These are phyloP conservation scores for Diadromus collaris DNA, from an alignment of 2,888 invertebrate genomes.

Conservation along the genomic window DNA sequence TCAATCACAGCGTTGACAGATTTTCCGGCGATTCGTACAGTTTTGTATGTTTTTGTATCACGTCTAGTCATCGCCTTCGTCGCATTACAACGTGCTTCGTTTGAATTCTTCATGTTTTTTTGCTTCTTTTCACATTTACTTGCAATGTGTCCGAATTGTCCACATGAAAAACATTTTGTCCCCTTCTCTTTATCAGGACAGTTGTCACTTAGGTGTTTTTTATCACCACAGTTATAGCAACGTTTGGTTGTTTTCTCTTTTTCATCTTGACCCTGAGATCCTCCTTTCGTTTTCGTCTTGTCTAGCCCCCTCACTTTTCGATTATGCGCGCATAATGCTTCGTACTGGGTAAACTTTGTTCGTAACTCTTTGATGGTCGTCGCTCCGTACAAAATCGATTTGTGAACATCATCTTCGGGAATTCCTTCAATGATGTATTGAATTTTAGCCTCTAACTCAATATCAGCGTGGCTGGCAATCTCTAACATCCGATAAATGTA, in stretches of 20 bases:
- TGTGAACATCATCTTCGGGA: background rate
- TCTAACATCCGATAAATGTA: constrained; percentile 3
- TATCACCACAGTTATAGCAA: constrained; percentile 35
- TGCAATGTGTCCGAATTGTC: constrained; percentile 45
- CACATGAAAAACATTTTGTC: constrained; percentile 46
- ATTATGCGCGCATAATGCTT: background rate
- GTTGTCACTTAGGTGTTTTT: constrained; percentile 29
- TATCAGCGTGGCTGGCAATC: constrained; percentile 1
- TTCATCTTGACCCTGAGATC: too few relatives aligned
- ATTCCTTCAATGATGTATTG: constrained; percentile 3
- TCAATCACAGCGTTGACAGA: constrained; percentile 41
- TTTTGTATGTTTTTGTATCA: background rate
- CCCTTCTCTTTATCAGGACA: constrained; percentile 29
- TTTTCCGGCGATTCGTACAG: too few relatives aligned
- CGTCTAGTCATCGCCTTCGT: background rate
- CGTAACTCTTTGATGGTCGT: background rate
- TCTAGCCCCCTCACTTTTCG: too few relatives aligned
- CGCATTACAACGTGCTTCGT: background rate
- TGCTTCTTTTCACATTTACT: constrained; percentile 22
- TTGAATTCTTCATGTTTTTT: background rate
- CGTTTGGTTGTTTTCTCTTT: background rate
- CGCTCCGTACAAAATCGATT: background rate
- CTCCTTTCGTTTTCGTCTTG: too few relatives aligned
- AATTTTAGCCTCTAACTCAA: background rate
- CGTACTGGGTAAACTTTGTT: background rate